Conservation (phyloP, 2,888 invertebrate species). For the Pristionchus arcanus region DNA sequence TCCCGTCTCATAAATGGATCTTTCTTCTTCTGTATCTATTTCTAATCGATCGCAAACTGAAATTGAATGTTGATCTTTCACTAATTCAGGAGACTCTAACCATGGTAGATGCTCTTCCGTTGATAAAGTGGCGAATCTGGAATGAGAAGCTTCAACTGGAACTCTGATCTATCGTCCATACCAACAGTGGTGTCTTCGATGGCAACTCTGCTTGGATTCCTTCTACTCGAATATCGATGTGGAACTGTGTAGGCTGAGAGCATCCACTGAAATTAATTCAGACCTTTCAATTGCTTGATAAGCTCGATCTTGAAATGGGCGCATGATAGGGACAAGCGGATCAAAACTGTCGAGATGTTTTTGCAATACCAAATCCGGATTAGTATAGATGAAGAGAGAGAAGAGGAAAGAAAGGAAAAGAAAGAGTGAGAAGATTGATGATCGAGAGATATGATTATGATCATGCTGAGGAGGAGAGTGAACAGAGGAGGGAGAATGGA, state of each 20-base stretch:
- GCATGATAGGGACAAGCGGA: neutral
- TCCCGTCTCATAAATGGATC: conserved; percentile 46
- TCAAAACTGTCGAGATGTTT: conserved; percentile 29
- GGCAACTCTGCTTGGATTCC: neutral
- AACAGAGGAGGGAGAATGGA: neutral
- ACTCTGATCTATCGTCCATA: neutral
- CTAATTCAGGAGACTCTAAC: neutral
- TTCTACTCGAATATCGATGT: conserved; percentile 1
- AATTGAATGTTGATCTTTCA: neutral
- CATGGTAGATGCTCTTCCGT: conserved; percentile 29
- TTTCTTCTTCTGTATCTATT: conserved; percentile 42
- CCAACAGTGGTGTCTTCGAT: conserved; percentile 48
- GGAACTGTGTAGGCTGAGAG: conserved; percentile 48
- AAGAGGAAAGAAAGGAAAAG: neutral
- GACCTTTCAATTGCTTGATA: neutral
- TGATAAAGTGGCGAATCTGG: conserved; percentile 35
- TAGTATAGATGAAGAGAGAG: conserved; percentile 11
- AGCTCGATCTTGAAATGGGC: neutral
- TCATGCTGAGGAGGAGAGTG: conserved; percentile 14
- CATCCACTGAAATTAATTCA: conserved; percentile 20
- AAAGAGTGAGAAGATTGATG: conserved; percentile 33
- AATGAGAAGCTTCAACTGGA: neutral
- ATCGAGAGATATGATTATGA: conserved; percentile 40
- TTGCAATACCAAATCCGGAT: conserved; percentile 19
- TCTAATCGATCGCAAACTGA: conserved; percentile 50